Conservation (phyloP, 2,888 invertebrate species). For the Diarsia rubi region DNA sequence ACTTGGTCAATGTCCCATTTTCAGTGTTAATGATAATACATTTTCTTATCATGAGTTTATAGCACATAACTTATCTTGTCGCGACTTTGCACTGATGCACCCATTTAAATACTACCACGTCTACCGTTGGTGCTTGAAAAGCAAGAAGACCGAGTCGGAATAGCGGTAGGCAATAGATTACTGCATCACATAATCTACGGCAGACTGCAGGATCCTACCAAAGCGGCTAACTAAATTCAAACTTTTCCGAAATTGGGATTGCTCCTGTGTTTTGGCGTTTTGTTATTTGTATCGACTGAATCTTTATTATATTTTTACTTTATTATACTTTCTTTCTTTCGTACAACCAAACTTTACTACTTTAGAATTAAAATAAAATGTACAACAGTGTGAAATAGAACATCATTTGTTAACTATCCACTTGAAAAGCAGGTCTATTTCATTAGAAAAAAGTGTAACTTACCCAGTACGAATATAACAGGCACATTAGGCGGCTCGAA, state of each 20-base stretch:
- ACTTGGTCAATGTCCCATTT: too few species aligned
- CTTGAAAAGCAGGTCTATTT: not conserved
- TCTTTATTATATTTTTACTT: too few species aligned
- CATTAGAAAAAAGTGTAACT: conserved; percentile 65
- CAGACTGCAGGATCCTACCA: too few species aligned
- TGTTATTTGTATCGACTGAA: too few species aligned
- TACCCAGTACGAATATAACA: conserved; percentile 96
- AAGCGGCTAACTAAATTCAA: too few species aligned
- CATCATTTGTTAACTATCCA: not conserved
- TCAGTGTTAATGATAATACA: too few species aligned
- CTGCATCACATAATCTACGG: not conserved
- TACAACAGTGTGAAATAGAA: too few species aligned
- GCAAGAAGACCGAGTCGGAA: not conserved
- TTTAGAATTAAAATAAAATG: too few species aligned
- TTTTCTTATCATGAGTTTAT: not conserved
- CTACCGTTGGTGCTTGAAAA: not conserved
- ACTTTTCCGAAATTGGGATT: not conserved
- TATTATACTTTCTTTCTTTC: too few species aligned
- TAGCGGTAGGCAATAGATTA: too few species aligned
- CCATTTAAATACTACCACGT: not conserved
- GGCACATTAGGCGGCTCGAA: conserved; percentile 97
- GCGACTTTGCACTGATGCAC: not conserved
- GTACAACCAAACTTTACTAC: not conserved
- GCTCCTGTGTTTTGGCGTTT: too few species aligned
- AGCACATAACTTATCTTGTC: not conserved